Percentiles rank a stretch among this genome's conserved stretches.
Evolutionary conservation across 1,140 invertebrate species (phyloP).

Genomic region (Rhynchophorus ferrugineus): DNA sequence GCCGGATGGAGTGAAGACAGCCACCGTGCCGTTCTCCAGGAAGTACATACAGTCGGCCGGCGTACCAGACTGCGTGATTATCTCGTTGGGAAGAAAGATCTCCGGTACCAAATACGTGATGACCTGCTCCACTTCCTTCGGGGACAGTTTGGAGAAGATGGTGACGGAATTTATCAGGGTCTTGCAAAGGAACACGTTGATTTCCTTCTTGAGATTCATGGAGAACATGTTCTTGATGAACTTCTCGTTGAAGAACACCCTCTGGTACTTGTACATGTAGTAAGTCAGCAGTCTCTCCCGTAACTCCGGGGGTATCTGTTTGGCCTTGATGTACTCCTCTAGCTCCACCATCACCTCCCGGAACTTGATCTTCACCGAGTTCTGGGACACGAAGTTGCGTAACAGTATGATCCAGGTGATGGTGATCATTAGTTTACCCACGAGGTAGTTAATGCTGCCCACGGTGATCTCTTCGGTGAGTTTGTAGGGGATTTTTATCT

Average conservation of each 20-base stretch:
- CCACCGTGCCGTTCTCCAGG: slow-evolving; percentile 48
- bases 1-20: slow-evolving; percentile 50
- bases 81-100: slow-evolving; percentile 31
- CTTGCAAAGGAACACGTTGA: slow-evolving; percentile 29
- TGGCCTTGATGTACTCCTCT: slow-evolving; percentile 28
- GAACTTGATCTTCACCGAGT: slow-evolving; percentile 22
- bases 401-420: slow-evolving; percentile 28
- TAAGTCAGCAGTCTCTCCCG: slow-evolving; percentile 23
- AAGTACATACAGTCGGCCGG: slow-evolving; percentile 55
- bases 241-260: slow-evolving; percentile 27
- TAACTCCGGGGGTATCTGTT: slow-evolving; percentile 25
- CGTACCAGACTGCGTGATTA: slow-evolving; percentile 47
- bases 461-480: slow-evolving; percentile 5
- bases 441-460: slow-evolving; percentile 6
- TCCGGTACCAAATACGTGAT: slow-evolving; percentile 26
- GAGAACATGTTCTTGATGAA: slow-evolving; percentile 16
- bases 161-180: slow-evolving; percentile 29
- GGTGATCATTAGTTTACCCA: slow-evolving; percentile 21
- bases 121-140: slow-evolving; percentile 23
- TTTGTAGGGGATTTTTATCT: background rate
- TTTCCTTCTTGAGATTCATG: slow-evolving; percentile 30
- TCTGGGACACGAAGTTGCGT: slow-evolving; percentile 10
- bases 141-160: slow-evolving; percentile 26
- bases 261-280: slow-evolving; percentile 28
- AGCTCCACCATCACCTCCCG: slow-evolving; percentile 29